Base-by-base conservation (phyloP, 1,140 invertebrate genomes). In the Radopholus similis region DNA sequence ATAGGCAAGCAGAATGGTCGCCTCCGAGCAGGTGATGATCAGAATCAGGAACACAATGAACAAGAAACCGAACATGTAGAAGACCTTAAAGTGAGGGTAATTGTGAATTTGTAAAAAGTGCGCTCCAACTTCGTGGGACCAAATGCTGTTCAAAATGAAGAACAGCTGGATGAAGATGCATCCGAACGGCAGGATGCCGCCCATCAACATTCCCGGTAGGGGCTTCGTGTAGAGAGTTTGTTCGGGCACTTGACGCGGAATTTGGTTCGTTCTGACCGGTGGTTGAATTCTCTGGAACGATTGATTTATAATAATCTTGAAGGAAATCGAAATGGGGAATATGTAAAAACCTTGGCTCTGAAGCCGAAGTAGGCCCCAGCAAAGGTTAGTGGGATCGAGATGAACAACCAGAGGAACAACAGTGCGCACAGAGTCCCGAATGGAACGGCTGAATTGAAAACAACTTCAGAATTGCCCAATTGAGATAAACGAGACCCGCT, bases 91-190 rank as follows among this genome's bases (percentile, higher is more conserved):
- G 30, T 21, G 4, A 2, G 4, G 13, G 28, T 58, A n/a, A 32
- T 8, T 1, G 26, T 2, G 26, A 34, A 23, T 23, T 11, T 60
- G 5, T 38, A 18, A 60, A 42, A 42, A 6, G 30, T 38, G 23
- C 1, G 23, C 18, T 51, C 15, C 4, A 23, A 62, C 59, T 18
- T 62, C 59, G 30, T 62, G 90, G 81, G 83, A 89, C 95, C 95
- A 98, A 53, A 98, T 89, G 32, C 93, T 97, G 85, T 96, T 98
- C 15, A 98, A 87, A 70, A 98, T 97, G 83, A 98, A 98, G 87
- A 97, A 98, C 15, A 98, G 87, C 83, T 98, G 95, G 75, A 98
- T 97, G 83, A 98, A 98, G 83, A 98, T 98, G 83, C 95, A 97
- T 42, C 95, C 95, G 84, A 98, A 98, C 5, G 95, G 95, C 70